phyloP scores from a whole-genome alignment of 1,140 invertebrate species.

The Micrasema minimum region DNA sequence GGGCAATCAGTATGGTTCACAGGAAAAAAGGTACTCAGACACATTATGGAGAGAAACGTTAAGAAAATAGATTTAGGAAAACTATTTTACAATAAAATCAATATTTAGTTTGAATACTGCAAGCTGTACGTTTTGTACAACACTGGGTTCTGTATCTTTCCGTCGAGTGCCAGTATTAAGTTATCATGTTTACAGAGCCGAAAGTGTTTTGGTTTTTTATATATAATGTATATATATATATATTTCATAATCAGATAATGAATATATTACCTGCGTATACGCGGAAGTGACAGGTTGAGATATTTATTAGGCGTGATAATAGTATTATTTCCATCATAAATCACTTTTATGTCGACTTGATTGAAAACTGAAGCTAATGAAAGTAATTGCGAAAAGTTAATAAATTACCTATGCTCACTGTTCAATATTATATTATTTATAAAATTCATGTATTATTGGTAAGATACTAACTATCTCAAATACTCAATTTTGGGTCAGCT shows the following conservation, averaged over 20 bases:
- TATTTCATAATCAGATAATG: no score
- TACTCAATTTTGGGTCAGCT: no score
- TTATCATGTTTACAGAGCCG: not conserved
- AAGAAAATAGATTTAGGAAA: not conserved
- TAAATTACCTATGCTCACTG: no score
- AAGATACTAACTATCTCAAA: no score
- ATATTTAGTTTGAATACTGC: not conserved
- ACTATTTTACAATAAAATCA: not conserved
- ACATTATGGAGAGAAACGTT: slow-evolving; percentile 45
- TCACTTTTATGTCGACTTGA: no score
- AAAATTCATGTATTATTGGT: no score
- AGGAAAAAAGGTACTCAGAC: slow-evolving; percentile 23
- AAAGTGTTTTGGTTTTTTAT: not conserved
- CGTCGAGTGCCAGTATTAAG: slow-evolving; percentile 1
- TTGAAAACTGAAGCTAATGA: no score
- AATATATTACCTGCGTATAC: not conserved
- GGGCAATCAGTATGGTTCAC: slow-evolving; percentile 26
- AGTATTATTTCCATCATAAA: not conserved
- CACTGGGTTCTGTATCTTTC: not conserved
- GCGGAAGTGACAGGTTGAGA: not conserved
- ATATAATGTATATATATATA: no score
- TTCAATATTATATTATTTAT: no score
- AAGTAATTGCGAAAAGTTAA: no score
- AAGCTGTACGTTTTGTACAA: not conserved
- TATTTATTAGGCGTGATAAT: slow-evolving; percentile 3